These are phyloP conservation scores for Rhabdomys pumilio DNA, from an alignment of 2,797 vertebrate genomes.

Conservation along the genomic window DNA sequence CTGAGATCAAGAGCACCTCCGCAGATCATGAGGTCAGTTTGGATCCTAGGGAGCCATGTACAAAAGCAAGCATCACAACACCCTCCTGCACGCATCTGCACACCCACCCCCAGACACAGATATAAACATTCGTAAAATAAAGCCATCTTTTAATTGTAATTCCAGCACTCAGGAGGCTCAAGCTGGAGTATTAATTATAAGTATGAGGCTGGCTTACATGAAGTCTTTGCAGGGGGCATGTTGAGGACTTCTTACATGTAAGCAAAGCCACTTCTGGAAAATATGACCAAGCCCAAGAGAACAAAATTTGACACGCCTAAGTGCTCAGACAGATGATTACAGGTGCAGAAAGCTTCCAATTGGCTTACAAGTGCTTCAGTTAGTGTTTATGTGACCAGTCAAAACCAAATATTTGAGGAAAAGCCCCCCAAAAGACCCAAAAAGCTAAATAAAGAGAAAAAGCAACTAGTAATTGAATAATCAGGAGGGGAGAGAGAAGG, in stretches of 20 bases:
- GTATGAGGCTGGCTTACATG: background rate
- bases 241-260: background rate
- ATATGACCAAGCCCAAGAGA: conserved; percentile 32
- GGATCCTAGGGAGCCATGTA: background rate
- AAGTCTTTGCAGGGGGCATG: background rate
- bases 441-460: conserved; percentile 47
- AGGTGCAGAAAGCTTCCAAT: background rate
- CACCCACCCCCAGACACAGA: background rate
- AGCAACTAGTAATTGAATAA: conserved; percentile 43
- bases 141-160: background rate
- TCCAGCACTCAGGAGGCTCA: background rate
- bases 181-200: background rate
- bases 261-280: conserved; percentile 9
- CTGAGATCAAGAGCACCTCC: background rate
- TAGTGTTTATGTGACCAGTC: background rate
- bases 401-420: conserved; percentile 41
- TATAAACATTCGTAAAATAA: background rate
- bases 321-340: background rate
- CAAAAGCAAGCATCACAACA: background rate
- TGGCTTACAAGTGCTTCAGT: background rate
- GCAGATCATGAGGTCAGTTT: background rate
- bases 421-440: background rate
- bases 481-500: background rate
- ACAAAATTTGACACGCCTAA: conserved; percentile 32
- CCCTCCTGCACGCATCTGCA: background rate